Evolutionary conservation across 1,140 invertebrate genomes (phyloP).

Genomic region (Bilobella aurantiaca): DNA sequence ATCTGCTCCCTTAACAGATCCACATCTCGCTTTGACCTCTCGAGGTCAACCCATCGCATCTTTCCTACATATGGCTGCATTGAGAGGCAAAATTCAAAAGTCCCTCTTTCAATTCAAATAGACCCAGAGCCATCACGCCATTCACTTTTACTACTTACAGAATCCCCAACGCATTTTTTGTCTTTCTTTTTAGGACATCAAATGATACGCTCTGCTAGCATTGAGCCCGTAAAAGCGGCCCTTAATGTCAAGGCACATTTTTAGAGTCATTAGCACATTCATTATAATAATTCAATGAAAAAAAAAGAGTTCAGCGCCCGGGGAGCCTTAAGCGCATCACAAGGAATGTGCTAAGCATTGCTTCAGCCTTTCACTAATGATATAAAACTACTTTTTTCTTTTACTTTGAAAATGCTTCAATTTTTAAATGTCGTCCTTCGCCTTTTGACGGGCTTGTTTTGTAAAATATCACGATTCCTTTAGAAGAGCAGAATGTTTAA

Average conservation of each 20-base stretch:
- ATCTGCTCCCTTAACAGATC: conserved; percentile 34
- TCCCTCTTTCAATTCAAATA: too few relatives aligned
- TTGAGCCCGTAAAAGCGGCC: background rate
- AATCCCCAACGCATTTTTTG: background rate
- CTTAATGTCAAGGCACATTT: background rate
- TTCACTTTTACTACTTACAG: background rate
- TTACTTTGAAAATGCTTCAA: too few relatives aligned
- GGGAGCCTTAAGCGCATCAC: background rate
- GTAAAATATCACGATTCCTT: too few relatives aligned
- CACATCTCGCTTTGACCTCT: conserved; percentile 34
- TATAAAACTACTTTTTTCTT: too few relatives aligned
- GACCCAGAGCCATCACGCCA: too few relatives aligned
- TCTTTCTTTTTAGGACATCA: conserved; percentile 1
- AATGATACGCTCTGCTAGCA: conserved; percentile 1
- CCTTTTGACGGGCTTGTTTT: too few relatives aligned
- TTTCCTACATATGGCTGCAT: conserved; percentile 8
- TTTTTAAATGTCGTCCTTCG: background rate
- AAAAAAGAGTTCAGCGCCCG: background rate
- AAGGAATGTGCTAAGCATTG: too few relatives aligned
- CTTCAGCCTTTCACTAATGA: too few relatives aligned
- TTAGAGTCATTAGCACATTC: conserved; percentile 5
- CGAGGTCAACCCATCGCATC: conserved; percentile 21
- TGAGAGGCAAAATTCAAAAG: too few relatives aligned
- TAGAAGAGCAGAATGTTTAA: too few relatives aligned
- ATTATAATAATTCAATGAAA: too few relatives aligned